Base-by-base conservation (phyloP, 1,140 invertebrate species). In the Lethocerus indicus region DNA sequence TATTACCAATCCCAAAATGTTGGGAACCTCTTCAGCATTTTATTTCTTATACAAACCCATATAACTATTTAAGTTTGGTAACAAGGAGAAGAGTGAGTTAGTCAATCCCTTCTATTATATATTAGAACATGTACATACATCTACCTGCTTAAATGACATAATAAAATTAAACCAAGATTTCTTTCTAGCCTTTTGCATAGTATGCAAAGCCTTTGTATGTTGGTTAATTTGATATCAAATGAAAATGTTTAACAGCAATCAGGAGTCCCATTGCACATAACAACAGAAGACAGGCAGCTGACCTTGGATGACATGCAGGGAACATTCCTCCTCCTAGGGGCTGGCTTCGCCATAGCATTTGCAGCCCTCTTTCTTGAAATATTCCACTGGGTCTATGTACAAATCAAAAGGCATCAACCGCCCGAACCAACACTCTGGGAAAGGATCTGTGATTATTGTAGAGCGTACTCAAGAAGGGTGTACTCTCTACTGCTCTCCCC, bases 291-390 rank as follows among this genome's bases (percentile, higher is more conserved):
- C 60, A 70, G 78, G 46, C 73, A 76, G 39, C 57, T 85, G 21
- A 76, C 75, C 0, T 64, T 83, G 29, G 78, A 81, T 57, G 81
- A 83, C 52, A 81, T 78, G 2, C 78, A 82, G 65, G 81, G 81
- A 5, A 84, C 83, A 77, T 85, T 84, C 57, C 61, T 83, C 6
- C 65, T 85, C 1, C 64, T 85, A 43, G 77, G 69, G 1, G 68
- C 72, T 32, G 81, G 81, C 0, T 78, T 76, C 60, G 59, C 76
- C 0, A 54, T 78, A 13, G 79, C 73, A 3, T 65, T 50, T 14
- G 32, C 58, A 7, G 53, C 54, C 41, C 43, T 61, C 5, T 28
- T 53, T 6, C 16, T 48, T 20, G 61, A 63, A 54, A 27, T 53
- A 16, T 24, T 27, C 1, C 29, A 23, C 18, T 53, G 52, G 52